Evolutionary conservation across 2,888 invertebrate species (phyloP), one percentile per base, ranked within the genome.

Genomic region (Orthonychiurus folsomi): DNA sequence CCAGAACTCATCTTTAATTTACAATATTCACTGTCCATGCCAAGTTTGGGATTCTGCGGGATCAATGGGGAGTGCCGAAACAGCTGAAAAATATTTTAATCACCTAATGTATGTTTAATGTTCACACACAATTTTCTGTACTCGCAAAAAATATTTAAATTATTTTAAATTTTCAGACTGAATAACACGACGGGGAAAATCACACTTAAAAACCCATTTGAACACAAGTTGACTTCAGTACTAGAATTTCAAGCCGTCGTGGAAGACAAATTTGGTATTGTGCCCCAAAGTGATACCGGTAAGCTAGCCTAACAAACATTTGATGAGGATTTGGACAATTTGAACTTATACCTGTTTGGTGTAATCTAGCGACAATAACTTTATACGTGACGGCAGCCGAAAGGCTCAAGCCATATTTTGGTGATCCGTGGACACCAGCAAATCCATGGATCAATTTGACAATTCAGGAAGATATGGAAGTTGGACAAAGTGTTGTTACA

Each of bases 361-460:
- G 15, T 48, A 15, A n/a, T 57, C 77, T 80, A 59, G 83, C 83
- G 0, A 88, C 88, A 73, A 85, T 88, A 3, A 87, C 88, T 0
- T 80, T 89, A 50, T 89, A 88, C 74, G 83, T 89, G 27, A 87
- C 88, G 75, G 87, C 88, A 0, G 85, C 74, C 84, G 85, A 66
- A 86, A 88, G 70, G 84, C 86, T 72, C 86, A 87, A 76, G 87
- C 89, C 1, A 82, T 86, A 28, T 88, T 89, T 69, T 83, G 83
- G 1, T 84, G 86, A 69, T 75, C 83, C 0, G 1, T 89, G 89
- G 89, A 84, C 84, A 0, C 83, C 83, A 27, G 82, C 84, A 0
- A 84, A 84, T 68, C 86, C 87, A 0, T 78, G 83, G 0, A 84
- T 89, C 28, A 81, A 83, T 59, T 80, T 86, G 1, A 82, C 81